A percentile compares a stretch with the other conserved stretches of the same genome.
Evolutionary conservation across 2,113 vertebrate genomes (phyloP).

Genomic region (Stomatorhinus ivindoensis): DNA sequence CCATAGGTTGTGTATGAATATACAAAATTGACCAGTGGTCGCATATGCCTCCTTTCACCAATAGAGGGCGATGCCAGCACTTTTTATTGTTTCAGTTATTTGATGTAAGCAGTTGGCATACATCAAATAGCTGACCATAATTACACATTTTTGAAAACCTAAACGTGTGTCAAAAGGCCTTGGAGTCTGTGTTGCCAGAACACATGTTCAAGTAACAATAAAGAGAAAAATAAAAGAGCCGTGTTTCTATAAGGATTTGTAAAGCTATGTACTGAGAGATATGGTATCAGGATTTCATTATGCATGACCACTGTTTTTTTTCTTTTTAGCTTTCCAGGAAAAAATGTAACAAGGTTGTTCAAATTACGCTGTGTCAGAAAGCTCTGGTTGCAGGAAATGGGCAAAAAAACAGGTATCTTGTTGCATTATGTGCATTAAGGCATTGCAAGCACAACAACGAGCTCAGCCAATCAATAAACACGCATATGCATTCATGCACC

Average conservation of each 20-base stretch:
- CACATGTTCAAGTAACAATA: background rate
- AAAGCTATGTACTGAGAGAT: background rate
- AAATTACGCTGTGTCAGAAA: background rate
- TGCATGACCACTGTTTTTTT: background rate
- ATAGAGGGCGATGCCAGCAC: conserved; percentile 33
- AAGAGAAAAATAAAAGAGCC: background rate
- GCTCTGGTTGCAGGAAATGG: background rate
- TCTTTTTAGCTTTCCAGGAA: background rate
- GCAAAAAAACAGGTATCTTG: conserved; percentile 18
- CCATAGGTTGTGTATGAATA: background rate
- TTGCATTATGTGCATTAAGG: conserved; percentile 26
- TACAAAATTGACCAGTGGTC: background rate
- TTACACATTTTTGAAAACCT: background rate
- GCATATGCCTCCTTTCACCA: conserved; percentile 20
- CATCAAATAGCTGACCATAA: background rate
- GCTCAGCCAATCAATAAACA: conserved; percentile 27
- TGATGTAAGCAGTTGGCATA: background rate
- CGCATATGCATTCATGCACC: background rate
- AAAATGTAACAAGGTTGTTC: background rate
- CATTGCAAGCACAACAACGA: conserved; percentile 36
- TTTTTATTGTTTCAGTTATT: background rate
- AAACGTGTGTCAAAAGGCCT: background rate
- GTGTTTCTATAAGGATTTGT: background rate
- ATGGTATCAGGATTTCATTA: background rate
- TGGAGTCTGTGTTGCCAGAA: background rate